Evolutionary conservation across 1,140 invertebrate species (phyloP).

Genomic region (Drosophila busckii): DNA sequence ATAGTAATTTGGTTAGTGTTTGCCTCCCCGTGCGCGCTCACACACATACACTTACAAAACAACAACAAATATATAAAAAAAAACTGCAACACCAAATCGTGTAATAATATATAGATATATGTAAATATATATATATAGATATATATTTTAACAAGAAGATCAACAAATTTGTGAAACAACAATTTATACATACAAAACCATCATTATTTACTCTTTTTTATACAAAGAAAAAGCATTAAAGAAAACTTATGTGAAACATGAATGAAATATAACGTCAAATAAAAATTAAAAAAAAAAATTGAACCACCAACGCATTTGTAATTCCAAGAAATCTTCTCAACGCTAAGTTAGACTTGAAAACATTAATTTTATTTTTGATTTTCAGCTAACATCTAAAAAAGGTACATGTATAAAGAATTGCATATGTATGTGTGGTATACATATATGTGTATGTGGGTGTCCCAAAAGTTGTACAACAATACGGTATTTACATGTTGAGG

Average conservation of each 20-base stretch:
- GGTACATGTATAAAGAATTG: conserved; percentile 52
- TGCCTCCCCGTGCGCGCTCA: too few species aligned
- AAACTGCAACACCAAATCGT: conserved; percentile 37
- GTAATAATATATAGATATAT: conserved; percentile 45
- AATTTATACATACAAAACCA: conserved; percentile 65
- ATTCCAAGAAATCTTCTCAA: background rate
- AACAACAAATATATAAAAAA: conserved; percentile 6
- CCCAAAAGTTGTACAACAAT: conserved; percentile 46
- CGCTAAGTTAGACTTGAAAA: conserved; percentile 12
- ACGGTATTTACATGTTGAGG: conserved; percentile 31
- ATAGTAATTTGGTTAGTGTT: conserved; percentile 64
- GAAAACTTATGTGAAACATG: conserved; percentile 74
- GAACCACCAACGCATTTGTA: conserved; percentile 21
- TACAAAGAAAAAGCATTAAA: conserved; percentile 73
- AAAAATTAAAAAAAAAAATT: conserved; percentile 68
- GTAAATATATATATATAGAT: conserved; percentile 41
- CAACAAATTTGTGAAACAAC: conserved; percentile 53
- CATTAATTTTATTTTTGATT: conserved; percentile 52
- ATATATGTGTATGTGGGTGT: conserved; percentile 7
- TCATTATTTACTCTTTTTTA: conserved; percentile 78
- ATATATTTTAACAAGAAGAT: conserved; percentile 61
- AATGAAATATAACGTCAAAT: conserved; percentile 78
- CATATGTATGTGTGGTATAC: conserved; percentile 29
- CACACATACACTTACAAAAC: conserved; percentile 29
- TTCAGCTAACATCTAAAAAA: conserved; percentile 44